A percentile compares a stretch with the other conserved stretches of the same genome.
These are phyloP conservation scores for Branchipolynoe longqiensis DNA, from an alignment of 2,888 invertebrate genomes.

Conservation along the genomic window DNA sequence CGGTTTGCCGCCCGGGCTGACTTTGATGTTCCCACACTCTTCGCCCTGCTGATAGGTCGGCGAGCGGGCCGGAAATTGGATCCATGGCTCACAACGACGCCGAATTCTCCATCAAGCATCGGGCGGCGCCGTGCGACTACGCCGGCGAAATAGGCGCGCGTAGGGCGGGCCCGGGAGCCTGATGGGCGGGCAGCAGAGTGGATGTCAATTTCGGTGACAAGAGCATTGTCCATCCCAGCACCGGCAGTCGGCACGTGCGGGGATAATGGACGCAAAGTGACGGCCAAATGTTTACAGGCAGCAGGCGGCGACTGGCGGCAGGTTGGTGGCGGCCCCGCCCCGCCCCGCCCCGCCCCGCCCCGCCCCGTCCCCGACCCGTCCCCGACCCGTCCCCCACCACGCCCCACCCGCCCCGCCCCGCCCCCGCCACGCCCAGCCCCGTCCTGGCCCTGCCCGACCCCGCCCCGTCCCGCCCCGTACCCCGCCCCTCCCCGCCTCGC, in stretches of 20 bases:
- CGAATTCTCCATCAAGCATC: conserved; percentile 27
- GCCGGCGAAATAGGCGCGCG: conserved; percentile 27
- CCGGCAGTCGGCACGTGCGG: conserved; percentile 31
- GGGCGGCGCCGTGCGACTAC: background rate
- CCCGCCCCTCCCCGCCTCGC: background rate
- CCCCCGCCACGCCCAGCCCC: no score
- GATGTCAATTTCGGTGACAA: conserved; percentile 47
- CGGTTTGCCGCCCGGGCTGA: conserved; percentile 13
- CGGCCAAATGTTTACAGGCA: conserved; percentile 49
- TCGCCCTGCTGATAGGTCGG: background rate
- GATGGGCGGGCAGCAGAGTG: conserved; percentile 35
- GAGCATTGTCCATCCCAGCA: conserved; percentile 37
- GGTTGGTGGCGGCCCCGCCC: background rate
- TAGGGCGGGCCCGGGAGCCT: background rate
- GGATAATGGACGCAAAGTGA: conserved; percentile 47
- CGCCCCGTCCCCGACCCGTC: background rate
- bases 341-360: background rate
- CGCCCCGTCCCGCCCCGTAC: background rate
- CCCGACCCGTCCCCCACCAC: background rate
- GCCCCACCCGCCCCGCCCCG: no score
- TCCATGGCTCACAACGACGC: conserved; percentile 28
- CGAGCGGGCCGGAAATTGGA: conserved; percentile 28
- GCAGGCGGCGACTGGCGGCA: background rate
- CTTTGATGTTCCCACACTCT: conserved; percentile 17
- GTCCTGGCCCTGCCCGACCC: background rate